Percentiles rank a stretch among this genome's conserved stretches.
These are phyloP conservation scores for Blomia tropicalis DNA, from an alignment of 2,888 invertebrate species.

Conservation along the genomic window DNA sequence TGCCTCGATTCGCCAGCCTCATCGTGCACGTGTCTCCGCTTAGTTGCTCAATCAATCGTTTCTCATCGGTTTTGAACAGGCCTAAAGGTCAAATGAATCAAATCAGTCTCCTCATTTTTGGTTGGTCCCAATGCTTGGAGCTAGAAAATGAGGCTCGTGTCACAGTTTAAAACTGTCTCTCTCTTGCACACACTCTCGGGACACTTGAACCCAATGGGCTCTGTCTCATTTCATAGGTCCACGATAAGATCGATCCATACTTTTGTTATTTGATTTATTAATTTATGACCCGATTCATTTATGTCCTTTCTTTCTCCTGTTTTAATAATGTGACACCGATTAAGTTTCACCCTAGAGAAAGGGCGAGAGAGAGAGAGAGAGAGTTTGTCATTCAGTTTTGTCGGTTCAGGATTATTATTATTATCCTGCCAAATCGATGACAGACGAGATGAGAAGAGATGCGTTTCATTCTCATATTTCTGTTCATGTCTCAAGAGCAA, in stretches of 20 bases:
- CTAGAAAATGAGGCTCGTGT: not conserved
- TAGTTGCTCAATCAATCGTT: not conserved
- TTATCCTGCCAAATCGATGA: not conserved
- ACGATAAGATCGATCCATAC: conserved; percentile 7
- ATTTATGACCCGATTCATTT: too few relatives aligned
- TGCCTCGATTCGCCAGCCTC: too few relatives aligned
- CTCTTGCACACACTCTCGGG: not conserved
- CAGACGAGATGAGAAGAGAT: conserved; percentile 1
- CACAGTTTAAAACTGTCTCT: conserved; percentile 9
- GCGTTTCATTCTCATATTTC: too few relatives aligned
- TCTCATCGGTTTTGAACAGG: conserved; percentile 2
- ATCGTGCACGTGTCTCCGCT: conserved; percentile 7
- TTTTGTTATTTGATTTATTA: not conserved
- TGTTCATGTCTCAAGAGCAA: too few relatives aligned
- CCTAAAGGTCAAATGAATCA: conserved; percentile 15
- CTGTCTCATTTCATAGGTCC: not conserved
- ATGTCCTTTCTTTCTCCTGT: too few relatives aligned
- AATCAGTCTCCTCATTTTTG: not conserved
- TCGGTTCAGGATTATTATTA: conserved; percentile 10
- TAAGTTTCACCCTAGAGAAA: too few relatives aligned
- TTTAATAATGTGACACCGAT: too few relatives aligned
- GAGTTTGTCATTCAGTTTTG: too few relatives aligned
- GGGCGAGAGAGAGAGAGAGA: too few relatives aligned
- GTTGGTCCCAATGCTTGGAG: not conserved
- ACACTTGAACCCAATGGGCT: too few relatives aligned